Conservation (phyloP, 2,888 invertebrate species). For the Phragmatobia fuliginosa region DNA sequence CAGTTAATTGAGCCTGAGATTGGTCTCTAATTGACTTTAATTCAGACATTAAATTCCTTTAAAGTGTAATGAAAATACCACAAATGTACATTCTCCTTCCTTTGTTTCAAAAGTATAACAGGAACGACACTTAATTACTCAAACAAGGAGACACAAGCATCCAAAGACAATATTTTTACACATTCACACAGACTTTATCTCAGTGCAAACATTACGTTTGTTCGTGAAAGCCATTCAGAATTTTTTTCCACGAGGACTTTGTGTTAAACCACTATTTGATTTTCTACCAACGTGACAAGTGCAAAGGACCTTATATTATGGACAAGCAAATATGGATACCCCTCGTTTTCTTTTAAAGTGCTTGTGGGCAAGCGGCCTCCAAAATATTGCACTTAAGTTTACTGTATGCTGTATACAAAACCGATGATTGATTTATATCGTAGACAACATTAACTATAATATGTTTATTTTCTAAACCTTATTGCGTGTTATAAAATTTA, state of each 20-base stretch:
- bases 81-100: background rate
- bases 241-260: constrained; percentile 75
- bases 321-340: constrained; percentile 76
- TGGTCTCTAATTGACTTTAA: too few relatives aligned
- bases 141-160: constrained; percentile 64
- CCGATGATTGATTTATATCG: constrained; percentile 45
- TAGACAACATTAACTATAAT: constrained; percentile 29
- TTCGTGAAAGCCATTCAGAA: constrained; percentile 81
- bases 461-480: constrained; percentile 24
- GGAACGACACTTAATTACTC: constrained; percentile 69
- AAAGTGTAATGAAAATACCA: background rate
- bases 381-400: constrained; percentile 66
- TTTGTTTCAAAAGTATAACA: constrained; percentile 18
- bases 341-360: constrained; percentile 70
- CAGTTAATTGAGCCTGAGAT: too few relatives aligned
- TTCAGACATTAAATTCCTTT: background rate
- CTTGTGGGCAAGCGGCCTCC: constrained; percentile 59
- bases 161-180: constrained; percentile 85
- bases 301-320: constrained; percentile 79
- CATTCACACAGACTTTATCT: constrained; percentile 86
- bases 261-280: constrained; percentile 74
- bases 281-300: constrained; percentile 84
- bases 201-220: constrained; percentile 81
- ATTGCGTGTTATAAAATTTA: constrained; percentile 32
- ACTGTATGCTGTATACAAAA: constrained; percentile 49